These are phyloP conservation scores for Bombylius discolor DNA, from an alignment of 2,888 invertebrate species.

Conservation along the genomic window DNA sequence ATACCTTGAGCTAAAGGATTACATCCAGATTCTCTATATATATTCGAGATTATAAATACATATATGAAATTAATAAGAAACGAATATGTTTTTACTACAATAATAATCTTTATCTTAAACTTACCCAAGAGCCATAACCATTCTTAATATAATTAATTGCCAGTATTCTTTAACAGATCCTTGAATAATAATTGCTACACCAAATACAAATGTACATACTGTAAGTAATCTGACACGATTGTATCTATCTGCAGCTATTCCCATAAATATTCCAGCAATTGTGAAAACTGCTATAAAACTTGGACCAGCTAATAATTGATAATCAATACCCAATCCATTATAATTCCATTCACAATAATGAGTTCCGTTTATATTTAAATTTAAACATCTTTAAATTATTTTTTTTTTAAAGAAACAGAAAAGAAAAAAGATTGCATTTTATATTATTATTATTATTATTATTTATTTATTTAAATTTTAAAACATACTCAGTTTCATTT, in stretches of 20 bases:
- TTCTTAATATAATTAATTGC: constrained; percentile 75
- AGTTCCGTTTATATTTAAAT: constrained; percentile 54
- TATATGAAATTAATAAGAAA: too few species aligned
- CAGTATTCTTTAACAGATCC: constrained; percentile 76
- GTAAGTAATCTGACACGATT: constrained; percentile 64
- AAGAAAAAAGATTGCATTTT: not conserved
- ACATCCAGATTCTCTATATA: constrained; percentile 63
- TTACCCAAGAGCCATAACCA: constrained; percentile 75
- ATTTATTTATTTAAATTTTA: constrained; percentile 25
- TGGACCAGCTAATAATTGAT: constrained; percentile 85
- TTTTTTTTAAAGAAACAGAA: constrained; percentile 1
- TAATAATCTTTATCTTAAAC: constrained; percentile 10
- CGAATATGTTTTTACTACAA: too few species aligned
- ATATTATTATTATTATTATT: too few species aligned
- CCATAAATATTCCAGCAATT: constrained; percentile 71
- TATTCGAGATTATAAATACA: constrained; percentile 3
- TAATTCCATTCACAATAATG: constrained; percentile 83
- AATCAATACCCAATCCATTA: constrained; percentile 82
- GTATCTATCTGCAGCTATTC: constrained; percentile 66
- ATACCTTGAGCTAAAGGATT: constrained; percentile 78
- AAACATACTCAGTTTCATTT: constrained; percentile 41
- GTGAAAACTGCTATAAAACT: constrained; percentile 88
- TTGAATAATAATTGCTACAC: constrained; percentile 71
- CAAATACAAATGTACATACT: constrained; percentile 66
- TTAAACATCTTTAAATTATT: constrained; percentile 43